Percentiles rank a stretch among this genome's conserved stretches.
These are phyloP conservation scores for Acheta domesticus DNA, from an alignment of 2,888 invertebrate species.

Conservation along the genomic window DNA sequence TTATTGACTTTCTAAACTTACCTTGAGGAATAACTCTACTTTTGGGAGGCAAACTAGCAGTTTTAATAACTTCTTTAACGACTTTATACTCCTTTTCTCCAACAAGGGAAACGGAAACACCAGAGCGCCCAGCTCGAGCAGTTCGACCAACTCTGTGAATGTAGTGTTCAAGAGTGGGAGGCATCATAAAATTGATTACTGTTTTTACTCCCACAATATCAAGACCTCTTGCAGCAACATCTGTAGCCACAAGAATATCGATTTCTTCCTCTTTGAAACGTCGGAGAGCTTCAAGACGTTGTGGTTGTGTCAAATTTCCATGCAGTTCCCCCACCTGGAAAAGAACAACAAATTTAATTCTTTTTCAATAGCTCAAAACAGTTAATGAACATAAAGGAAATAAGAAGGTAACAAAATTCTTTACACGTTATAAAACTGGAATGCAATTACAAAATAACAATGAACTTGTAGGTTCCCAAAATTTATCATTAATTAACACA, in stretches of 20 bases:
- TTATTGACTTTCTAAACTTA: conserved; percentile 37
- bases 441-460: no score
- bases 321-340: conserved; percentile 78
- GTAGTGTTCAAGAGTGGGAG: conserved; percentile 90
- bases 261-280: conserved; percentile 82
- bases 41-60: conserved; percentile 81
- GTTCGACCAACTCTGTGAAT: conserved; percentile 93
- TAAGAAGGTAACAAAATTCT: no score
- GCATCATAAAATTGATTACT: conserved; percentile 93
- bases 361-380: not conserved
- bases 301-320: conserved; percentile 93
- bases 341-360: not conserved
- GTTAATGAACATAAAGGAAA: no score
- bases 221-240: conserved; percentile 89
- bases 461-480: no score
- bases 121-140: conserved; percentile 89
- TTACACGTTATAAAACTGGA: no score
- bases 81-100: conserved; percentile 89
- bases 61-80: conserved; percentile 86
- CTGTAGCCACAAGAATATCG: conserved; percentile 89
- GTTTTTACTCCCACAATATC: conserved; percentile 97
- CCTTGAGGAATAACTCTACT: conserved; percentile 76
- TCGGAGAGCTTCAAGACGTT: conserved; percentile 83
- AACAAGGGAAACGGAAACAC: conserved; percentile 90
- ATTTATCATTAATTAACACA: no score